A percentile compares a stretch with the other conserved stretches of the same genome.
Evolutionary conservation across 2,797 vertebrate species (phyloP).

Genomic region (Macropodus opercularis): DNA sequence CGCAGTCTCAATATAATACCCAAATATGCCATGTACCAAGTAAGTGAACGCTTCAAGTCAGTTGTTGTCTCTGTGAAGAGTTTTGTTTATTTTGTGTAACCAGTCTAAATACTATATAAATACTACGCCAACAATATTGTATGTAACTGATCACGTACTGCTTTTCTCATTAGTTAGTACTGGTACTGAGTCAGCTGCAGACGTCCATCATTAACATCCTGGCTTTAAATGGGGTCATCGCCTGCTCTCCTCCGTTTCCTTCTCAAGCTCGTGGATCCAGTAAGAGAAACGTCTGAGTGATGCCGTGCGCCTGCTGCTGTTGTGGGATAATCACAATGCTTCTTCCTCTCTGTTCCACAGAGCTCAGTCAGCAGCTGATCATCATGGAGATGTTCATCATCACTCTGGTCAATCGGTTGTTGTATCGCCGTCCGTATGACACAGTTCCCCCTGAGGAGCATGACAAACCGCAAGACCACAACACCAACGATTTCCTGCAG

Average conservation of each 20-base stretch:
- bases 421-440: constrained; percentile 83
- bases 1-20: constrained; percentile 82
- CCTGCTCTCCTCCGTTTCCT: constrained; percentile 87
- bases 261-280: constrained; percentile 85
- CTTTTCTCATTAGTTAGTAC: constrained; percentile 77
- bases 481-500: constrained; percentile 45
- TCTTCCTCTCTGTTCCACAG: constrained; percentile 62
- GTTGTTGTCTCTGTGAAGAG: neutral
- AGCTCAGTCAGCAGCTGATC: constrained; percentile 87
- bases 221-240: constrained; percentile 79
- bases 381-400: constrained; percentile 92
- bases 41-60: constrained; percentile 66
- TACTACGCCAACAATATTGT: no score
- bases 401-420: constrained; percentile 78
- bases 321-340: neutral
- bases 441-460: constrained; percentile 53
- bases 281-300: constrained; percentile 68
- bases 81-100: neutral
- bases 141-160: constrained; percentile 17
- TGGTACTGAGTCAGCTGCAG: constrained; percentile 89
- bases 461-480: constrained; percentile 62
- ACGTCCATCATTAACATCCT: constrained; percentile 87
- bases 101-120: neutral
- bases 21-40: constrained; percentile 91
- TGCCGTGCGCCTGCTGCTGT: neutral